These are phyloP conservation scores for Callopanchax toddi DNA, from an alignment of 2,113 vertebrate genomes.

Conservation along the genomic window DNA sequence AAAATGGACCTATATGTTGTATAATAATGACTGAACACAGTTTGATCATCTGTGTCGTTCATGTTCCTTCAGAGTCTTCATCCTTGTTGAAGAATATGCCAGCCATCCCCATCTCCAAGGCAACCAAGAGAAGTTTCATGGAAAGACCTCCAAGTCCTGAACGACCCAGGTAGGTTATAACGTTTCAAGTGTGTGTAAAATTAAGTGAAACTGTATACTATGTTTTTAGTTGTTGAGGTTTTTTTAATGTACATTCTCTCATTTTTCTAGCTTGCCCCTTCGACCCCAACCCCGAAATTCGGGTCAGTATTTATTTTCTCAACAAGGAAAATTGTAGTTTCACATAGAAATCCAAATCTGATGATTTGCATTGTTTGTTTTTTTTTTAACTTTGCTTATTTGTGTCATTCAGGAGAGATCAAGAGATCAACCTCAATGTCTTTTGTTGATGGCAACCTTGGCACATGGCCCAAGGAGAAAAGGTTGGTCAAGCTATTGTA, in stretches of 20 bases:
- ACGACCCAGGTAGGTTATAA: slow-evolving; percentile 70
- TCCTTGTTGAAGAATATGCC: slow-evolving; percentile 76
- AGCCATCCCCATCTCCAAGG: slow-evolving; percentile 81
- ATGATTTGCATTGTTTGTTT: not conserved
- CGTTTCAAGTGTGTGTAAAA: not conserved
- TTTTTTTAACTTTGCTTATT: slow-evolving; percentile 6
- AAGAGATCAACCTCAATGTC: slow-evolving; percentile 97
- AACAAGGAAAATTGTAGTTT: not conserved
- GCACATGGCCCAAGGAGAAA: slow-evolving; percentile 98
- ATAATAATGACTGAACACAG: too few species aligned
- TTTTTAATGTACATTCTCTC: not conserved
- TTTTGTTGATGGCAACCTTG: slow-evolving; percentile 93
- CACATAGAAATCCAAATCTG: not conserved
- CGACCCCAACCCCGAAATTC: slow-evolving; percentile 75
- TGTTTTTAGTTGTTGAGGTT: too few species aligned
- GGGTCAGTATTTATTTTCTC: slow-evolving; percentile 55
- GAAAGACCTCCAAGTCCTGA: slow-evolving; percentile 81
- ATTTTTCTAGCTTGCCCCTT: slow-evolving; percentile 73
- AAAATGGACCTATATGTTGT: too few species aligned
- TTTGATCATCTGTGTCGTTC: not conserved
- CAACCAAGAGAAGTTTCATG: slow-evolving; percentile 83
- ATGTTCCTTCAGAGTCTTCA: slow-evolving; percentile 65
- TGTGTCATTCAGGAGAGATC: slow-evolving; percentile 85
- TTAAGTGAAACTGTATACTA: too few species aligned
- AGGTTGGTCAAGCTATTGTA: slow-evolving; percentile 71